Base-by-base conservation (phyloP, 2,888 invertebrate genomes). In the Myopa tessellatipennis region DNA sequence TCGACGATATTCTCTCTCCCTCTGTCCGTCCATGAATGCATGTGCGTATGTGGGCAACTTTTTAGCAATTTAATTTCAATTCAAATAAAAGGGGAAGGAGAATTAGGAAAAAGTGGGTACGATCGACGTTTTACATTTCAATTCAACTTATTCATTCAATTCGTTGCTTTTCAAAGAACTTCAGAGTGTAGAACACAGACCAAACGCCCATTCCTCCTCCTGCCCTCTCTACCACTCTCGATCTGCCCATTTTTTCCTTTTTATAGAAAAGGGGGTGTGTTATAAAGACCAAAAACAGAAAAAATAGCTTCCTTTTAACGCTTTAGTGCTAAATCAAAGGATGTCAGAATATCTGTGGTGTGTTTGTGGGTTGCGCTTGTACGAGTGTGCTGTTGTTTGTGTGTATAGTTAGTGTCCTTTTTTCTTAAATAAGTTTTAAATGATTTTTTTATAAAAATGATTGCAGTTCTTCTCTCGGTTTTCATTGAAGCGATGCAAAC, bases 51-150 rank as follows among this genome's bases (percentile, higher is more conserved):
- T 26, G 26, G 26, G 26, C 26, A 26, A 67, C 12, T 36, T 36
- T 60, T 40, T 52, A 70, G 52, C 72, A 72, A 72, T 72, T 72
- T 72, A 38, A 72, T 60, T 72, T 72, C n/a, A 58, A 72, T 45
- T 72, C 58, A 72, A 61, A 60, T 45, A 60, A 72, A 72, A 72
- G 38, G 12, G 10, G 10, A 45, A 45, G 45, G 45, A 8, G 45
- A 45, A 10, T 45, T 45, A 72, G 58, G 40, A 72, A 60, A 26
- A 26, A 26, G 26, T 26, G 26, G 26, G 26, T 26, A 26, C 26
- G 26, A 18, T 61, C 40, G 36, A 14, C 40, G 38, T 18, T 40
- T 72, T 40, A 18, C 40, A 58, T 40, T 72, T 72, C 55, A 55
- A 70, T 70, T 52, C n/a, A 67, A 63, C 36, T 34, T 36, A 26